These are phyloP conservation scores for Drosophila ercepeae DNA, from an alignment of 1,140 invertebrate genomes.

Conservation along the genomic window DNA sequence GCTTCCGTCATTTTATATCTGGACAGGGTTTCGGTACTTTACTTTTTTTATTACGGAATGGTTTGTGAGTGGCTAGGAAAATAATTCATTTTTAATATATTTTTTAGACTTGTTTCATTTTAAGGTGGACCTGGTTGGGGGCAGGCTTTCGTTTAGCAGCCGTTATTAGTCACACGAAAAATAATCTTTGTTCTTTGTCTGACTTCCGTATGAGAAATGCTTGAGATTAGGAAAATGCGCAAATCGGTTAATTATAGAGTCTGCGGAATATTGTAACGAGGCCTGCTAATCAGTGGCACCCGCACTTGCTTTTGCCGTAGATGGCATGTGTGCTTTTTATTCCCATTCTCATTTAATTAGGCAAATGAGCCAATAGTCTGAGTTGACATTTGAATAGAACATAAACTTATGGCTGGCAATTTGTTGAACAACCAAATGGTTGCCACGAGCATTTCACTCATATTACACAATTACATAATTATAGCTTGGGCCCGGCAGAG, in stretches of 20 bases:
- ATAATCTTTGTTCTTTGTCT: conserved; percentile 20
- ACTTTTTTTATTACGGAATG: conserved; percentile 45
- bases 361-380: conserved; percentile 51
- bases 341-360: conserved; percentile 53
- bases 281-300: conserved; percentile 47
- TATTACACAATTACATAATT: conserved; percentile 60
- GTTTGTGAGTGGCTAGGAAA: conserved; percentile 32
- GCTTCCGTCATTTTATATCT: conserved; percentile 45
- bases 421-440: conserved; percentile 25
- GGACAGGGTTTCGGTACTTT: conserved; percentile 27
- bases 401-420: conserved; percentile 35
- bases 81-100: conserved; percentile 59
- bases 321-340: conserved; percentile 14
- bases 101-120: conserved; percentile 34
- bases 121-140: conserved; percentile 18
- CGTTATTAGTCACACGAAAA: conserved; percentile 59
- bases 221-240: conserved; percentile 50
- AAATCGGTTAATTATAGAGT: conserved; percentile 65
- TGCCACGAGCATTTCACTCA: conserved; percentile 24
- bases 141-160: conserved; percentile 54
- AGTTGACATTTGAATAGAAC: conserved; percentile 45
- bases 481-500: conserved; percentile 4
- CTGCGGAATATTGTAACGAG: conserved; percentile 19
- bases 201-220: conserved; percentile 48
- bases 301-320: conserved; percentile 38